phyloP scores from a whole-genome alignment of 2,113 vertebrate species.

The Oceanodroma tethys region DNA sequence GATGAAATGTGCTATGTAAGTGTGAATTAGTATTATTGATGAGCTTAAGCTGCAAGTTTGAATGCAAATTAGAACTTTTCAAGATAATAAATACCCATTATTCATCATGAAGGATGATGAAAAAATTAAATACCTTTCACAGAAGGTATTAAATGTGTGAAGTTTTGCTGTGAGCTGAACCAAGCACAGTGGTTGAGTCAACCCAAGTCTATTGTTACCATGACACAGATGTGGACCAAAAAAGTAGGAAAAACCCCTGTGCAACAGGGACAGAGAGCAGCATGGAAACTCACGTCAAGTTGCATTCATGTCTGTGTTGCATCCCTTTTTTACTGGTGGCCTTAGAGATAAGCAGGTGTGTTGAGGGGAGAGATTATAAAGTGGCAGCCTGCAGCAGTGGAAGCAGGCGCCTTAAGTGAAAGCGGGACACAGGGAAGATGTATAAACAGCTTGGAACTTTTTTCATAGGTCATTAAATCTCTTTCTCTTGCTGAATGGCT shows the following conservation, averaged over 20 bases:
- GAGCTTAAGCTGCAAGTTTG: neutral
- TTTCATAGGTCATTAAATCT: neutral
- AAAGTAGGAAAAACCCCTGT: fast-evolving
- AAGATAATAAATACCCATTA: conserved; percentile 9
- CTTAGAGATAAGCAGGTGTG: neutral
- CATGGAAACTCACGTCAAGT: neutral
- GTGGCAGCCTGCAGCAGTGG: neutral
- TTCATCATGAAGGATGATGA: neutral
- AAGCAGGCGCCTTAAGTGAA: neutral
- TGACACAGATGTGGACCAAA: neutral
- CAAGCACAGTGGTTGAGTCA: neutral
- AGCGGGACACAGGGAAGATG: neutral
- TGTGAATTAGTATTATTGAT: conserved; percentile 28
- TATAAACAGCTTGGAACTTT: neutral
- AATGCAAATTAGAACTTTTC: conserved; percentile 7
- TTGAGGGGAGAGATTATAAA: neutral
- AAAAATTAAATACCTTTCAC: neutral
- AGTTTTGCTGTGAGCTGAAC: neutral
- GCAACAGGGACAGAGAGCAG: neutral
- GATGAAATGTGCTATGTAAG: neutral
- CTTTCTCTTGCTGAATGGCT: neutral
- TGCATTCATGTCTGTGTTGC: neutral
- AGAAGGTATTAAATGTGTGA: neutral
- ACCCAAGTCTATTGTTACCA: neutral
- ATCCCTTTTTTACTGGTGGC: neutral